phyloP scores from a whole-genome alignment of 64 coral and sea anemone species.

The Montipora efflorescens region DNA sequence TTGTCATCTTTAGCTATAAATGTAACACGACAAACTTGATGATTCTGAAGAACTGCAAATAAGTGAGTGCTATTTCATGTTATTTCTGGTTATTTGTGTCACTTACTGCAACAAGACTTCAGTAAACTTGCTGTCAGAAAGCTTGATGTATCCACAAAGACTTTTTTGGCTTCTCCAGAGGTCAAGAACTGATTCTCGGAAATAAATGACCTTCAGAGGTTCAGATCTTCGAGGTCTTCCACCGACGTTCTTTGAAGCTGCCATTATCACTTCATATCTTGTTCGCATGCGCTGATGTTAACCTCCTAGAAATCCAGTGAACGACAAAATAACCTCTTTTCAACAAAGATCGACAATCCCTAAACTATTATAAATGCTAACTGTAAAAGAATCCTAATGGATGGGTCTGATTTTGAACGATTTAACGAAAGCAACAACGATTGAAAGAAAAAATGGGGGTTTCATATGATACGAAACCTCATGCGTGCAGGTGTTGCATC shows the following conservation, averaged over 20 bases:
- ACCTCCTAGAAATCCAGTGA: not conserved
- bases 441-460: too few species aligned
- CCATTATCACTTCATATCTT: not conserved
- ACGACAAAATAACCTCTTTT: not conserved
- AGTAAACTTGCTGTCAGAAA: conserved; percentile 15
- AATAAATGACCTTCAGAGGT: conserved; percentile 1
- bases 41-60: too few species aligned
- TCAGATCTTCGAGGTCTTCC: not conserved
- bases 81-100: not conserved
- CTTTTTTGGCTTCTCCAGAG: conserved; percentile 6
- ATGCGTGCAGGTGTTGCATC: too few species aligned
- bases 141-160: not conserved
- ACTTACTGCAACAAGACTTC: conserved; percentile 37
- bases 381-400: too few species aligned
- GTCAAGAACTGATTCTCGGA: conserved; percentile 14
- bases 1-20: not conserved
- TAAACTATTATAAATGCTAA: too few species aligned
- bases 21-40: not conserved
- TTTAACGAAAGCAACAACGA: too few species aligned
- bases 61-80: too few species aligned
- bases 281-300: not conserved
- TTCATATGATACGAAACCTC: too few species aligned
- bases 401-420: too few species aligned
- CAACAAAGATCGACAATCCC: too few species aligned
- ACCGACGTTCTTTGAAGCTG: not conserved